These are phyloP conservation scores for Congeria kusceri DNA, from an alignment of 2,888 invertebrate genomes.

Conservation along the genomic window DNA sequence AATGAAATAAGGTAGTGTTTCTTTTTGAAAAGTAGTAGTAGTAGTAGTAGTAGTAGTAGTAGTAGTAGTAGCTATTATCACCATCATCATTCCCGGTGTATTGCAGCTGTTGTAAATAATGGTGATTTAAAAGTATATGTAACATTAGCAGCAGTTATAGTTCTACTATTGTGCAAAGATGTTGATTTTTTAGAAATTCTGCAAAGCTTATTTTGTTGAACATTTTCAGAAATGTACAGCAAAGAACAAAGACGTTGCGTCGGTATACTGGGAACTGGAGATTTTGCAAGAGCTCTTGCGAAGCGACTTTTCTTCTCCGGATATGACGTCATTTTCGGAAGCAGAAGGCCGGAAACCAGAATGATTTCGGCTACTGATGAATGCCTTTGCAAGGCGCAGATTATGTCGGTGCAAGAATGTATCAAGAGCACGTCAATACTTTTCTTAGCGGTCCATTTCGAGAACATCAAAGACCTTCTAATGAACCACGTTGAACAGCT, in stretches of 20 bases:
- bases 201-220: too few species aligned
- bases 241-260: constrained; percentile 42
- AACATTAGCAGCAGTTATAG: too few species aligned
- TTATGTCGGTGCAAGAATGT: constrained; percentile 70
- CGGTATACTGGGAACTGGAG: constrained; percentile 80
- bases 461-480: constrained; percentile 72
- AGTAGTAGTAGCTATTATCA: too few species aligned
- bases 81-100: too few species aligned
- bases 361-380: constrained; percentile 64
- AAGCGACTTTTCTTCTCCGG: constrained; percentile 74
- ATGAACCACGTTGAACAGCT: constrained; percentile 57
- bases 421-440: constrained; percentile 66
- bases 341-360: constrained; percentile 69
- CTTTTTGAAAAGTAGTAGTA: too few species aligned
- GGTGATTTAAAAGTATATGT: too few species aligned
- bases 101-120: too few species aligned
- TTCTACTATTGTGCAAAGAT: too few species aligned
- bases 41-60: too few species aligned
- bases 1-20: too few species aligned
- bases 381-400: constrained; percentile 69
- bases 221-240: too few species aligned
- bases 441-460: constrained; percentile 75
- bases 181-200: too few species aligned
- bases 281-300: constrained; percentile 77
- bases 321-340: constrained; percentile 79